Conservation (phyloP, 2,888 invertebrate genomes). For the Amblyteles armatorius region DNA sequence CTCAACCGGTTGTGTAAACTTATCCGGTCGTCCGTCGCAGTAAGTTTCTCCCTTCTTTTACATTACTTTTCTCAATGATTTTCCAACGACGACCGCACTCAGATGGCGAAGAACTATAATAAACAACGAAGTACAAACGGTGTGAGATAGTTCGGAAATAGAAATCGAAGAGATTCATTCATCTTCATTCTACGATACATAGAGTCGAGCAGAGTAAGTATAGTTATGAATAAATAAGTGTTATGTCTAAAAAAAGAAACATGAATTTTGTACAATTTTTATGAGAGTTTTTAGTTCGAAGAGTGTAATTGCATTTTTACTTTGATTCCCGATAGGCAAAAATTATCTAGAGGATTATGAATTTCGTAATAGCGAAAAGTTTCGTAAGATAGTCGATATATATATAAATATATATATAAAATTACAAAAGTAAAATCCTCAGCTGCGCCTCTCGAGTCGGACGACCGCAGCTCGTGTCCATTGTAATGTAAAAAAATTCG, state of each 20-base stretch:
- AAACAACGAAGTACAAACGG: conserved; percentile 22
- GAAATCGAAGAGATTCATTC: conserved; percentile 54
- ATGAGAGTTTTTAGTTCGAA: conserved; percentile 23
- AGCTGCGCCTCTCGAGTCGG: conserved; percentile 25
- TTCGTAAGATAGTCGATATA: conserved; percentile 9
- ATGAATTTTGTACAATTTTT: conserved; percentile 49
- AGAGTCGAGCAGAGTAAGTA: conserved; percentile 42
- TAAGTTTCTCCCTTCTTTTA: background rate
- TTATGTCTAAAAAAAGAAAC: conserved; percentile 16
- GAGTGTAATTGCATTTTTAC: conserved; percentile 54
- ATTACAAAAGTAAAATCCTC: conserved; percentile 61
- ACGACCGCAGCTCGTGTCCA: background rate
- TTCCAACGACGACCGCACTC: background rate
- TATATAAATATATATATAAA: conserved; percentile 50
- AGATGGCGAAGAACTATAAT: conserved; percentile 1
- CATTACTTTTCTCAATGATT: conserved; percentile 1
- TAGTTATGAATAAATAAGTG: conserved; percentile 24
- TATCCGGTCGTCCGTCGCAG: background rate
- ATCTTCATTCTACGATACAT: conserved; percentile 52
- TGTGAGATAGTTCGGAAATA: conserved; percentile 26
- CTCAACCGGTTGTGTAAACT: background rate
- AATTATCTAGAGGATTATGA: conserved; percentile 8
- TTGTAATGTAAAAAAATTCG: background rate
- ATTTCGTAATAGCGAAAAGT: conserved; percentile 43
- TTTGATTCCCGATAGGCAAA: conserved; percentile 35